These are phyloP conservation scores for Carcharodon carcharias DNA, from an alignment of 2,797 vertebrate genomes.

Conservation along the genomic window DNA sequence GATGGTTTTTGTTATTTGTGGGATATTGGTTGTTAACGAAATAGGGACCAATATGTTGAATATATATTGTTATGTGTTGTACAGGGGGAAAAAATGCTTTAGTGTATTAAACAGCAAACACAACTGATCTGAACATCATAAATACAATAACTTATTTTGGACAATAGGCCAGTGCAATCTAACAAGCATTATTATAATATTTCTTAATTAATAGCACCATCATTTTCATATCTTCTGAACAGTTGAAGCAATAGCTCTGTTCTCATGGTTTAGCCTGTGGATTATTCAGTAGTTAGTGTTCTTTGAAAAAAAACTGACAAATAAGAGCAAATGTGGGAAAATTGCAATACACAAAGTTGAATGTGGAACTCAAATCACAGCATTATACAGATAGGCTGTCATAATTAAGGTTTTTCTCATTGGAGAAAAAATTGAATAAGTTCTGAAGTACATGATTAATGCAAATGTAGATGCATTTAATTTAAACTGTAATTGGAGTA, in stretches of 20 bases:
- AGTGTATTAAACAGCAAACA: neutral
- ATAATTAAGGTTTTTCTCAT: neutral
- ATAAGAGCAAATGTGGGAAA: neutral
- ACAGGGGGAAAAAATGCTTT: neutral
- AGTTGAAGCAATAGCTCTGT: neutral
- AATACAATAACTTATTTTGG: neutral
- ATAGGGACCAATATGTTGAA: neutral
- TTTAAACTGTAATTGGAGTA: neutral
- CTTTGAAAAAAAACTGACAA: neutral
- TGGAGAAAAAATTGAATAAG: neutral
- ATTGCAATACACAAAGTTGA: neutral
- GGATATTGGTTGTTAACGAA: neutral
- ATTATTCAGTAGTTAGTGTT: neutral
- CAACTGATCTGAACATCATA: neutral
- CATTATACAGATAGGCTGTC: neutral
- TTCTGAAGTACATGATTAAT: neutral
- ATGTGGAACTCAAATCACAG: neutral
- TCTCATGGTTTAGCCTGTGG: neutral
- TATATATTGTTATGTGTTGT: neutral
- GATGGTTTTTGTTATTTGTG: neutral
- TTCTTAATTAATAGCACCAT: neutral
- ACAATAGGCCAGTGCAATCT: neutral
- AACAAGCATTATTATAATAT: neutral
- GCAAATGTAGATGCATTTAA: neutral
- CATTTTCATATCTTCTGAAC: neutral